These are phyloP conservation scores for Mormyrops boulengeri DNA, from an alignment of 2,797 vertebrate species.

Conservation along the genomic window DNA sequence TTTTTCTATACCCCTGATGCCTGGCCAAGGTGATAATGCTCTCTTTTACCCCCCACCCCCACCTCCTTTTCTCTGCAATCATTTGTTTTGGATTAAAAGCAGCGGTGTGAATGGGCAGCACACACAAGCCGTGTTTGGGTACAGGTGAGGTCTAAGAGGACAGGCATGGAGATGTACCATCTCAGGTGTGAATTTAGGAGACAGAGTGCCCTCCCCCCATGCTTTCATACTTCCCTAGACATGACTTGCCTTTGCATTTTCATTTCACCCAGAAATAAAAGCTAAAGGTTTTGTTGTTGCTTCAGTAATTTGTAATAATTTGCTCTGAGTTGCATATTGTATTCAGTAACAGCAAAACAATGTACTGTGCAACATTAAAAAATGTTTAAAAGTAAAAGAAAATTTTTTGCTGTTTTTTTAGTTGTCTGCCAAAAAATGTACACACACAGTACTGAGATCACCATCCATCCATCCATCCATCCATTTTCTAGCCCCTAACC, in stretches of 20 bases:
- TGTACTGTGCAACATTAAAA: not conserved
- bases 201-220: constrained; percentile 15
- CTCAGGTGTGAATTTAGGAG: constrained; percentile 46
- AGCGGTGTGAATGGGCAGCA: constrained; percentile 46
- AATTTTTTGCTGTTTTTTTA: not conserved
- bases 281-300: constrained; percentile 30
- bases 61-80: constrained; percentile 52
- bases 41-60: constrained; percentile 16
- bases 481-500: not conserved
- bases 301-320: constrained; percentile 19
- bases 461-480: not conserved
- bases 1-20: constrained; percentile 54
- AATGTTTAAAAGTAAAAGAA: not conserved
- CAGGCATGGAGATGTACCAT: constrained; percentile 64
- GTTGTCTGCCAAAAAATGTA: not conserved
- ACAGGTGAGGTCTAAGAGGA: constrained; percentile 37
- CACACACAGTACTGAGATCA: not conserved
- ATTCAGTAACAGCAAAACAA: not conserved
- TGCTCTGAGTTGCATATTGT: constrained; percentile 31
- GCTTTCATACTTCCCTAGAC: not conserved
- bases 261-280: constrained; percentile 44
- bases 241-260: constrained; percentile 44
- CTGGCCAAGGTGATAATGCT: constrained; percentile 66
- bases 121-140: constrained; percentile 31
- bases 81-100: constrained; percentile 87